Conservation (phyloP, 2,797 vertebrate species). For the Natrix natrix region DNA sequence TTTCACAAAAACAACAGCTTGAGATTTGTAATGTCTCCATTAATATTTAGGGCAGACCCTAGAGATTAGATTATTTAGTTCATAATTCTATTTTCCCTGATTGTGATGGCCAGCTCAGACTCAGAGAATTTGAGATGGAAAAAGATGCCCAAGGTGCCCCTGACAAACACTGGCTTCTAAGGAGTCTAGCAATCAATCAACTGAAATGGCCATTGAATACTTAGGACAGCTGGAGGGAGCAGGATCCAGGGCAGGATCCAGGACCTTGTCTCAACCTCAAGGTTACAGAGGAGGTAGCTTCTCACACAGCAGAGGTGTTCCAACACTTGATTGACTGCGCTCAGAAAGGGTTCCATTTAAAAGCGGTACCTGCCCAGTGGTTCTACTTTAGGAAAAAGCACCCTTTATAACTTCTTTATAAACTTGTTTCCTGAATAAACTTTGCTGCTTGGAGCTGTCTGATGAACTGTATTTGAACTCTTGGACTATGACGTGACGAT, state of each 20-base stretch:
- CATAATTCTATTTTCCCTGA: neutral
- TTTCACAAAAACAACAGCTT: neutral
- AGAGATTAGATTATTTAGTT: neutral
- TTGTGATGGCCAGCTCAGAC: neutral
- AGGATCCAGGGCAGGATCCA: neutral
- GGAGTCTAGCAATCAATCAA: neutral
- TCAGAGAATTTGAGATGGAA: neutral
- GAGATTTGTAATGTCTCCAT: neutral
- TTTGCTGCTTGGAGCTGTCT: neutral
- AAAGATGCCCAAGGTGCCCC: neutral
- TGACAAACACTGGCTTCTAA: neutral
- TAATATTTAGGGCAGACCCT: neutral
- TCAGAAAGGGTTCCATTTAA: neutral
- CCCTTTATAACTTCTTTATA: neutral
- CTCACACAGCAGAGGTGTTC: neutral
- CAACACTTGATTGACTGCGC: neutral
- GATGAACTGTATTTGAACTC: neutral
- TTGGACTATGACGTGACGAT: neutral
- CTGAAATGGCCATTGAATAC: neutral
- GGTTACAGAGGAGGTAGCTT: neutral
- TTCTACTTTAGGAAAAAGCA: neutral
- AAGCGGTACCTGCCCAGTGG: neutral
- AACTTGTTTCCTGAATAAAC: neutral
- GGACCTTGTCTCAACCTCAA: neutral
- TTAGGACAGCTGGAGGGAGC: neutral